Base-by-base conservation (phyloP, 2,113 vertebrate species). In the Ictalurus punctatus region DNA sequence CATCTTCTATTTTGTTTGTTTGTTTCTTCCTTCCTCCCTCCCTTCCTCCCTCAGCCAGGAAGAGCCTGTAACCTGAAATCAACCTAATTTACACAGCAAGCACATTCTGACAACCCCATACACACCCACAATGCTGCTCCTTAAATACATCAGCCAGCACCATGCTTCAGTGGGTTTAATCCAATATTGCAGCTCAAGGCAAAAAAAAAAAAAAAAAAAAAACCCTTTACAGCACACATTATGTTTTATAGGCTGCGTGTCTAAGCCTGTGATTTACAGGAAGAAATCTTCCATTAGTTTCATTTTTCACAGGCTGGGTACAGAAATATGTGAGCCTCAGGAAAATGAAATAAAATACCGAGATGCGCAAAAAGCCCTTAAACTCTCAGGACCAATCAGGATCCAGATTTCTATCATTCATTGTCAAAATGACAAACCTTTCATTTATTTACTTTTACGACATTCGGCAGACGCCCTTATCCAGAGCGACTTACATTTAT, bases 151-250 rank as follows among this genome's bases (percentile, higher is more conserved):
- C 88, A 84, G 27, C 59, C 78, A 4, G 16, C 59, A 48, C 81
- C 85, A n/a, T 59, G 40, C 84, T 69, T 48, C 65, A 54, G 40
- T 80, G 84, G 71, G 27, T 56, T 73, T 44, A 63, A 79, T 91
- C 52, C 85, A 85, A 65, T 84, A 89, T 30, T 89, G 59, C 87
- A 78, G 71, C 56, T 85, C 25, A 58, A 58, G n/a, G 48, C 63
- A 82, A 82, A 78, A 59, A 54, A 59, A 21, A 52, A 81, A 82
- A 82, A 78, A 59, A 54, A 59, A 21, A 52, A 81, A 25, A 52
- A 23, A 25, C 44, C 34, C 34, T 7, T 52, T 21, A 37, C 54
- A 25, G 40, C 37, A 25, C 34, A 88, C 17, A 52, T 84, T 44
- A 61, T n/a, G 21, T 44, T 48, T 30, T 12, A 48, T 9, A 74